Conservation (phyloP, 2,888 invertebrate species). For the Caenorhabditis panamensis region DNA sequence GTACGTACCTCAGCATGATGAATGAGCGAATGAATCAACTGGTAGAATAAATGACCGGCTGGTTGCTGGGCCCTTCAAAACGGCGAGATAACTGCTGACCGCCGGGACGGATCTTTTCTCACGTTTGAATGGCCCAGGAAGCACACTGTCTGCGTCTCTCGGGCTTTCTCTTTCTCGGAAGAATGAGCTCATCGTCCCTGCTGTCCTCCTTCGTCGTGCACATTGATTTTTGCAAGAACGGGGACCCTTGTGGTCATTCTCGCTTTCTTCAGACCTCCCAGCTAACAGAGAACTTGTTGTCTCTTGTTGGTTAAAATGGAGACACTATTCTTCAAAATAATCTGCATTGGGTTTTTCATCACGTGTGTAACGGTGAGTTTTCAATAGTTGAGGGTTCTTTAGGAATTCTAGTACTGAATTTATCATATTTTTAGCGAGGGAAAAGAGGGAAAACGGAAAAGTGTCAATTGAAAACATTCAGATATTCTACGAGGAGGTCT, state of each 20-base stretch:
- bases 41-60: conserved; percentile 12
- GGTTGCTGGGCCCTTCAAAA: conserved; percentile 23
- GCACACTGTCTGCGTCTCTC: conserved; percentile 31
- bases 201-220: conserved; percentile 16
- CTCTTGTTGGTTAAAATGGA: conserved; percentile 48
- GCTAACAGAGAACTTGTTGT: not conserved
- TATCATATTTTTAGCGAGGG: not conserved
- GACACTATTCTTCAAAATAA: conserved; percentile 39
- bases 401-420: not conserved
- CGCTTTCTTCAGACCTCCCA: conserved; percentile 4
- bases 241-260: conserved; percentile 32
- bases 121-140: conserved; percentile 29
- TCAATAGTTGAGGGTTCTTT: not conserved
- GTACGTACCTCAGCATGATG: conserved; percentile 28
- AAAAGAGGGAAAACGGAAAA: not conserved
- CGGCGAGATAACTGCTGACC: conserved; percentile 28
- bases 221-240: conserved; percentile 58
- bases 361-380: conserved; percentile 52
- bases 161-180: not conserved
- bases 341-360: conserved; percentile 29
- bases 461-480: not conserved
- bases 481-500: conserved; percentile 52
- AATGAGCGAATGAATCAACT: conserved; percentile 16
- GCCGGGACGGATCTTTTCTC: conserved; percentile 6
- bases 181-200: conserved; percentile 46